Evolutionary conservation across 2,113 vertebrate species (phyloP).

Genomic region (Passerina amoena): DNA sequence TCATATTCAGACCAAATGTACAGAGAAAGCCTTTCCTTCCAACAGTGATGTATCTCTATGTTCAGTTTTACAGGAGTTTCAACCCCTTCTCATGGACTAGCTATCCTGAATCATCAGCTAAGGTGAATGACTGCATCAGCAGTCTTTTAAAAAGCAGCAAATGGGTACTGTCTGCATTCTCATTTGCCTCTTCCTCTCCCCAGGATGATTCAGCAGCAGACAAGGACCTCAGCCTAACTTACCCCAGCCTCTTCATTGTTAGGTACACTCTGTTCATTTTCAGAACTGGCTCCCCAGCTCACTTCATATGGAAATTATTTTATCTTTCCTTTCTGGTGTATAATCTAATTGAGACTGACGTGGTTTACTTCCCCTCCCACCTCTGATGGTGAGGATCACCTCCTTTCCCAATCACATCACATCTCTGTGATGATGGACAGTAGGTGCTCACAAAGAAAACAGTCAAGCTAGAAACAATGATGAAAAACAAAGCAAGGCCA

Average conservation of each 20-base stretch:
- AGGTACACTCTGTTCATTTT: not conserved
- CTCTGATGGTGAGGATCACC: not conserved
- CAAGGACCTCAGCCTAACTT: not conserved
- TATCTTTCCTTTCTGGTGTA: not conserved
- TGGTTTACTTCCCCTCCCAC: not conserved
- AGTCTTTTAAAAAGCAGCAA: not conserved
- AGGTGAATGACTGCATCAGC: not conserved
- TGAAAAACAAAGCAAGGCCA: not conserved
- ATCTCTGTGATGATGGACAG: not conserved
- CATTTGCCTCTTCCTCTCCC: not conserved
- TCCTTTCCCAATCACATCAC: not conserved
- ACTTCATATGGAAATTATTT: not conserved
- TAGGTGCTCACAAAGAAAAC: not conserved
- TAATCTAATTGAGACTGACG: not conserved
- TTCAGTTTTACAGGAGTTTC: not conserved
- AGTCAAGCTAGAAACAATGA: not conserved
- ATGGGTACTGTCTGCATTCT: not conserved
- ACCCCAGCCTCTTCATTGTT: not conserved
- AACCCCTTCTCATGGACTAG: not conserved
- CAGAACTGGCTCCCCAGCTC: slow-evolving; percentile 44
- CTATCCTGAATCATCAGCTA: not conserved
- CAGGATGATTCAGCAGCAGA: not conserved
- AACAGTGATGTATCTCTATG: not conserved
- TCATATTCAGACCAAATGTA: not conserved
- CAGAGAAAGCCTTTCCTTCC: not conserved